Evolutionary conservation across 2,113 vertebrate genomes (phyloP).

Genomic region (Butastur rufipennis): DNA sequence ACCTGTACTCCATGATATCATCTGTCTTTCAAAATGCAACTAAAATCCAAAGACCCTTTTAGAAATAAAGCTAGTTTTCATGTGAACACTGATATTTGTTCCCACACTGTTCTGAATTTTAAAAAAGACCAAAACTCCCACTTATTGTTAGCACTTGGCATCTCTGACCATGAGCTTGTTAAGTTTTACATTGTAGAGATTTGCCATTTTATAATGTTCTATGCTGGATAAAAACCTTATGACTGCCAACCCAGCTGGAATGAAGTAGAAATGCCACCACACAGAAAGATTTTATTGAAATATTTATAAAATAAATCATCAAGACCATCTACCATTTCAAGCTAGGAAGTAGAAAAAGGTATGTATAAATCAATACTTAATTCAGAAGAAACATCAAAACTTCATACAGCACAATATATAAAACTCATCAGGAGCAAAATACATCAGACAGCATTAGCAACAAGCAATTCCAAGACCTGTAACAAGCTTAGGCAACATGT

Average conservation of each 20-base stretch:
- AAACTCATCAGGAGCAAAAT: neutral
- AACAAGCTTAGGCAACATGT: neutral
- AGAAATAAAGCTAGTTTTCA: neutral
- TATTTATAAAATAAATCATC: neutral
- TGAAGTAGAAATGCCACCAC: neutral
- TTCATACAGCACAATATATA: neutral
- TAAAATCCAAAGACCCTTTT: neutral
- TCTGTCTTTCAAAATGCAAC: neutral
- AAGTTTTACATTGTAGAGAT: neutral
- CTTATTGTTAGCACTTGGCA: neutral
- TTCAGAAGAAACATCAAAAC: neutral
- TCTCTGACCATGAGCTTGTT: neutral
- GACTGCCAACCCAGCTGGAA: neutral
- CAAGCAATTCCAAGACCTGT: neutral
- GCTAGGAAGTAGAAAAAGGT: neutral
- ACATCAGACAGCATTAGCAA: neutral
- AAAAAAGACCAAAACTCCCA: neutral
- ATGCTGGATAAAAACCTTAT: neutral
- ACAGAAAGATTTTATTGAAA: neutral
- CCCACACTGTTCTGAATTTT: neutral
- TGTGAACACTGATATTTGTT: neutral
- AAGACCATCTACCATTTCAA: neutral
- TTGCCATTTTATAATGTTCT: neutral
- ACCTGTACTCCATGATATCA: accelerated
- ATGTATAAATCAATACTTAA: neutral